Conservation (phyloP, 2,797 vertebrate species). For the Sebastolobus altivelis region DNA sequence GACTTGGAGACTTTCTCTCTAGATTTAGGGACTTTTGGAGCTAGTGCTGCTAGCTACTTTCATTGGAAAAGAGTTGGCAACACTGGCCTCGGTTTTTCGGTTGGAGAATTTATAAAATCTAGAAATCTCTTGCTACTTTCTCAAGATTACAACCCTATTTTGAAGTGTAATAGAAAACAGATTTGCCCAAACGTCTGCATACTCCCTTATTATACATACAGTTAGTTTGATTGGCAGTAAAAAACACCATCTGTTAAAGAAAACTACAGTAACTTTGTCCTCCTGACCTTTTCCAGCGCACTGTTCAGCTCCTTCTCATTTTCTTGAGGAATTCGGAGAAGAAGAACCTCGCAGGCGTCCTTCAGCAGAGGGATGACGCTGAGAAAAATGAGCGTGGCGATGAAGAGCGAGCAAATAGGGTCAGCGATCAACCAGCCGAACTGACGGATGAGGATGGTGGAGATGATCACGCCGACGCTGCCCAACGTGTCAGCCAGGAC, state of each 20-base stretch:
- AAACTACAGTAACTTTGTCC: not conserved
- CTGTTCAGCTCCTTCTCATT: constrained; percentile 92
- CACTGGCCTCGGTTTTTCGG: fast-evolving
- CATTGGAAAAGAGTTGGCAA: too few species aligned
- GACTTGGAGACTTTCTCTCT: too few species aligned
- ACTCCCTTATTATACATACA: not conserved
- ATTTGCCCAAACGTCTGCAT: not conserved
- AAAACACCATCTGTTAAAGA: not conserved
- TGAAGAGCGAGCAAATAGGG: constrained; percentile 98
- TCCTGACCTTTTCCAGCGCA: constrained; percentile 93
- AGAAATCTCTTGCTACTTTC: fast-evolving
- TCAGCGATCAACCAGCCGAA: constrained; percentile 99
- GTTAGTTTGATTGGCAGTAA: not conserved
- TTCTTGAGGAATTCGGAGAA: constrained; percentile 92
- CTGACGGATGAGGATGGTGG: constrained; percentile 96
- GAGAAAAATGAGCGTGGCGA: constrained; percentile 95
- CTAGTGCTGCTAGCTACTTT: too few species aligned
- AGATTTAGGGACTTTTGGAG: too few species aligned
- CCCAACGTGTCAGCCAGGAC: constrained; percentile 97
- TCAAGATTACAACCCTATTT: too few species aligned
- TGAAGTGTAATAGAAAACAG: not conserved
- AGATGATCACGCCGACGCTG: constrained; percentile 97
- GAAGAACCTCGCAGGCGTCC: constrained; percentile 95
- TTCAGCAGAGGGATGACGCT: constrained; percentile 97
- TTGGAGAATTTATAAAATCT: too few species aligned